Evolutionary conservation across 2,113 vertebrate species (phyloP).

Genomic region (Cryptotis parvus): DNA sequence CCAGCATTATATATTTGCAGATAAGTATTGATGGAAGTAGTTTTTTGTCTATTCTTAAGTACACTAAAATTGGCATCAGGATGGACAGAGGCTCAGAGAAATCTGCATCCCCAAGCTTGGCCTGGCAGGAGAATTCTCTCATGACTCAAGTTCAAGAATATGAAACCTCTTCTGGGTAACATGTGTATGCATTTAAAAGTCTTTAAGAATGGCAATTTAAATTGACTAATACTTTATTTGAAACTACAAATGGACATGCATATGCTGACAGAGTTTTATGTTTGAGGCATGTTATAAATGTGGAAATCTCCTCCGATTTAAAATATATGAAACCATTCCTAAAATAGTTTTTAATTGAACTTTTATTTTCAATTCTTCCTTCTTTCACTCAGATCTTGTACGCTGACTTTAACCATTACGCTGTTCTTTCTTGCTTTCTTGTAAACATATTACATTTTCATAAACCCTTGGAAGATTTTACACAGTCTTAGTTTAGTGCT

Average conservation of each 20-base stretch:
- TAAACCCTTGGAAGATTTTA: background rate
- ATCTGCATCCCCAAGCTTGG: background rate
- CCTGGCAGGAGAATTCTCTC: background rate
- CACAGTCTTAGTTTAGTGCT: background rate
- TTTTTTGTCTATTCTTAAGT: background rate
- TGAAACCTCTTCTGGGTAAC: background rate
- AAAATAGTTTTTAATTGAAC: background rate
- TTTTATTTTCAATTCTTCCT: background rate
- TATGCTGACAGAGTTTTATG: background rate
- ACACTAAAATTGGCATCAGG: background rate
- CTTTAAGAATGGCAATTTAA: background rate
- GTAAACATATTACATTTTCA: background rate
- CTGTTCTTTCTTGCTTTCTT: background rate
- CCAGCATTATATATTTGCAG: background rate
- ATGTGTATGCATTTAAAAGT: background rate
- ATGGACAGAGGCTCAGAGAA: background rate
- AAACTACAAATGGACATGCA: background rate
- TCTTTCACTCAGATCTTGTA: background rate
- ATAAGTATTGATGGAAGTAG: background rate
- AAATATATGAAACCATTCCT: background rate
- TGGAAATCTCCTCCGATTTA: constrained; percentile 21
- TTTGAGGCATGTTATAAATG: background rate
- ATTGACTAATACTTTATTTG: background rate
- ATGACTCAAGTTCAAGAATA: background rate
- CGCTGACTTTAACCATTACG: background rate